Evolutionary conservation across 2,113 vertebrate species (phyloP).

Genomic region (Eclectus roratus): DNA sequence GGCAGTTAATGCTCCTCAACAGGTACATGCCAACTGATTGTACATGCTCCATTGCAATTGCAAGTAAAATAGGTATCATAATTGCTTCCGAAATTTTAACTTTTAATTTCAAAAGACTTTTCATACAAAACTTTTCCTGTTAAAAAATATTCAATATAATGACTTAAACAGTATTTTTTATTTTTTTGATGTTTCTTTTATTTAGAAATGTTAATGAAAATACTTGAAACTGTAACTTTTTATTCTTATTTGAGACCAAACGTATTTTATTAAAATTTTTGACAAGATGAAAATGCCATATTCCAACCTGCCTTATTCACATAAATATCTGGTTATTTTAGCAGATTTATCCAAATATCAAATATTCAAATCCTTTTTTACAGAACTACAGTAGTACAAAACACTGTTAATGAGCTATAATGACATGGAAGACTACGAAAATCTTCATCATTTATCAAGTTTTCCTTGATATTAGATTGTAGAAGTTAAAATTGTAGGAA

Average conservation of each 20-base stretch:
- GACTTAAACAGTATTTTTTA: not conserved
- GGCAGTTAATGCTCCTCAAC: not conserved
- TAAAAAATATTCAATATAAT: not conserved
- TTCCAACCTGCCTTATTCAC: not conserved
- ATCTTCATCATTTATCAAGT: not conserved
- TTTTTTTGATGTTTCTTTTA: not conserved
- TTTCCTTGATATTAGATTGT: not conserved
- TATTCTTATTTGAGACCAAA: not conserved
- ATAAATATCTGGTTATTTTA: not conserved
- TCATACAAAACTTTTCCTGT: not conserved
- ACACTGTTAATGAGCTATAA: not conserved
- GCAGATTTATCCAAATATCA: not conserved
- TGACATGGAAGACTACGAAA: not conserved
- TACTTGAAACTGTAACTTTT: not conserved
- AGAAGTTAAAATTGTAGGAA: not conserved
- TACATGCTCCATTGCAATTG: not conserved
- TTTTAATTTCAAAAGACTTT: not conserved
- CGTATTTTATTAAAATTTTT: fast-evolving
- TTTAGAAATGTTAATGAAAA: not conserved
- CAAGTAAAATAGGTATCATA: not conserved
- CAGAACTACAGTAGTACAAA: not conserved
- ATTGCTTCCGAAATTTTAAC: not conserved
- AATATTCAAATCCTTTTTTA: not conserved
- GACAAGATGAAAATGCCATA: not conserved
- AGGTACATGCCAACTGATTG: not conserved